Evolutionary conservation across 1,140 invertebrate species (phyloP), one percentile per base, ranked within the genome.

Genomic region (Carposina sasakii): DNA sequence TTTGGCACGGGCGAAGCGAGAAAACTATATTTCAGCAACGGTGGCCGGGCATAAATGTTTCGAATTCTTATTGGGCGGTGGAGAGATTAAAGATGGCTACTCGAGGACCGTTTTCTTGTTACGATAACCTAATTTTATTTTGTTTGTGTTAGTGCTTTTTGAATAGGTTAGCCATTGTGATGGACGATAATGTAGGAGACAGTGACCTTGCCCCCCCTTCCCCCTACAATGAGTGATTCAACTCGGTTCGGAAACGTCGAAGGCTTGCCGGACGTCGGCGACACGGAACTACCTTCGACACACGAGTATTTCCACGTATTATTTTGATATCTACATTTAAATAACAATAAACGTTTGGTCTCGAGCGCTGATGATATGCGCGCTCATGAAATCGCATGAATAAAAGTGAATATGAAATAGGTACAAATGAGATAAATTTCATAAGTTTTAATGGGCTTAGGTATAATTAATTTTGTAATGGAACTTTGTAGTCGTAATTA

Each of bases 71-170:
- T 78, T 83, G 76, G 75, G 60, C 73, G 65, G 73, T 58, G 52
- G 69, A 78, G 71, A 76, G 67, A 64, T 75, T 71, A 83, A 83
- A 79, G 79, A 83, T 83, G 79, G 76, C 77, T 67, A 81, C 74
- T 75, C 60, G 68, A 72, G 62, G 71, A 75, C 71, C 72, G 74
- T 79, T 79, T 76, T 78, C 65, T 75, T 66, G 76, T 74, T 76
- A 75, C 76, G 74, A 76, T 81, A 81, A 81, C 76, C 78, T 74
- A 82, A 81, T 81, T 83, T 76, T 63, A 66, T 77, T 72, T 60
- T 28, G 54, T 72, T 59, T 71, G 66, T 67, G 64, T 63, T 74
- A 47, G 67, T 75, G 76, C 57, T 73, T 69, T 77, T 75, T 83
- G 69, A 74, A 83, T 79, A 71, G 54, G 59, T 62, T 67, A 71